phyloP scores from a whole-genome alignment of 2,888 invertebrate genomes.

The Ormia ochracea region DNA sequence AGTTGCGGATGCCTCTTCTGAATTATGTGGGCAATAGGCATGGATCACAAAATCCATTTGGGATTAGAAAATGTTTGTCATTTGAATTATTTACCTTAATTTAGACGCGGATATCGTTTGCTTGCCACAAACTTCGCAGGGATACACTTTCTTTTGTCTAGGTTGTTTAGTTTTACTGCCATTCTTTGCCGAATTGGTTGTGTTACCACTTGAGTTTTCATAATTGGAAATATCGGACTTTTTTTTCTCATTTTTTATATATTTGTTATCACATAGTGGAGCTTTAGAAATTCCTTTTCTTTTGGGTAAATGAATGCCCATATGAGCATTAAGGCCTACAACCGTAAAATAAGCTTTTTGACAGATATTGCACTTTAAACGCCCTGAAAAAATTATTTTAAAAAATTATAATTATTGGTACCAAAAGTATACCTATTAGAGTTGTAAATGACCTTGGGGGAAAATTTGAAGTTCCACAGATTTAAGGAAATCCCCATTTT shows the following conservation, averaged over 20 bases:
- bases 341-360: slow-evolving; percentile 68
- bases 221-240: background rate
- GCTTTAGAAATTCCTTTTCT: slow-evolving; percentile 19
- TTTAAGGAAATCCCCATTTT: slow-evolving; percentile 56
- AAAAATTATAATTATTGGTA: background rate
- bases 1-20: no score
- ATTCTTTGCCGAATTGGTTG: slow-evolving; percentile 11
- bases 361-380: slow-evolving; percentile 67
- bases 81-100: slow-evolving; percentile 58
- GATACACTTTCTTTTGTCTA: slow-evolving; percentile 67
- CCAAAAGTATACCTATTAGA: no score
- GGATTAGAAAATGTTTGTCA: no score
- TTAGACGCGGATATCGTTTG: slow-evolving; percentile 68
- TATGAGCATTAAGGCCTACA: slow-evolving; percentile 67
- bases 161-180: slow-evolving; percentile 62
- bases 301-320: slow-evolving; percentile 64
- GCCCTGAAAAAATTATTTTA: slow-evolving; percentile 58
- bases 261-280: background rate
- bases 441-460: slow-evolving; percentile 66
- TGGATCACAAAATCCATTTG: no score
- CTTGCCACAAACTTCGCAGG: slow-evolving; percentile 67
- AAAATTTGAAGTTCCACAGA: slow-evolving; percentile 67
- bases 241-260: slow-evolving; percentile 2
- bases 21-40: no score
- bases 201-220: background rate